Percentiles rank a stretch among this genome's conserved stretches.
These are phyloP conservation scores for Leistus spinibarbis DNA, from an alignment of 2,888 invertebrate species.

Conservation along the genomic window DNA sequence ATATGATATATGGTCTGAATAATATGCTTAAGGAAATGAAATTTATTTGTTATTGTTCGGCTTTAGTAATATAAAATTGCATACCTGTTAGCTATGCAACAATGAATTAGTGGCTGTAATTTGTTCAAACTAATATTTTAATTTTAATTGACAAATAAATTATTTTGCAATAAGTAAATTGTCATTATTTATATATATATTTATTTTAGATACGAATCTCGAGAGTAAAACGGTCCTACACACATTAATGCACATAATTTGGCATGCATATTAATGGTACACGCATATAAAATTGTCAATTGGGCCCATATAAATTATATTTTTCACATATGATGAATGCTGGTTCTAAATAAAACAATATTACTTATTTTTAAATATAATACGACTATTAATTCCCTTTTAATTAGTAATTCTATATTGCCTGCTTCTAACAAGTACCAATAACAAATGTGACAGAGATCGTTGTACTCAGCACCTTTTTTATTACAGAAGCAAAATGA, in stretches of 20 bases:
- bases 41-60: neutral
- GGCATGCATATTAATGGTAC: no score
- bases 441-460: neutral
- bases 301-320: neutral
- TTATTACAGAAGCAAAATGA: neutral
- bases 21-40: neutral
- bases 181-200: no score
- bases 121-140: neutral
- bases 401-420: conserved; percentile 4
- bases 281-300: no score
- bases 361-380: no score
- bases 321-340: no score
- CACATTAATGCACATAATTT: no score
- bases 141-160: neutral
- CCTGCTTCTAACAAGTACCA: neutral
- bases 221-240: no score
- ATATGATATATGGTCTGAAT: neutral
- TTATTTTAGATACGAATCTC: neutral
- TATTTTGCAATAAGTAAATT: no score
- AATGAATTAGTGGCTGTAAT: neutral
- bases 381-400: conserved; percentile 9
- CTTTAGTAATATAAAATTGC: neutral
- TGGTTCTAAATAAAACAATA: no score
- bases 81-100: neutral
- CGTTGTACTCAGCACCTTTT: neutral